Evolutionary conservation across 2,113 vertebrate genomes (phyloP), one percentile per base, ranked within the genome.

Genomic region (Odobenus rosmarus): DNA sequence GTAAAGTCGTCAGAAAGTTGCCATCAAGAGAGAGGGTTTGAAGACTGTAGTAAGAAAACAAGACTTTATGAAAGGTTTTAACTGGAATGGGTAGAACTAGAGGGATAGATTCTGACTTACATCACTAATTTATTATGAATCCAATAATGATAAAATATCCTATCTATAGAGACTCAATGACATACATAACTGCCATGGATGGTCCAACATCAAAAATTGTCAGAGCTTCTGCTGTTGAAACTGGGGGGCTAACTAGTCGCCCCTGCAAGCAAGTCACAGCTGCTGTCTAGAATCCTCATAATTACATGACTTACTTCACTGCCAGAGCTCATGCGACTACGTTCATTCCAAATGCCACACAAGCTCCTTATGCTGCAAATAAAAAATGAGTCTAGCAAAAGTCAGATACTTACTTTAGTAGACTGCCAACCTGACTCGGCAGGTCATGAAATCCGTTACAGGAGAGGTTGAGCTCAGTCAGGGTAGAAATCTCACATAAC

Each of bases 11-110:
- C 95, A 99, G 98, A 96, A 98, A 99, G 98, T 99, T 99, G 95
- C 99, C 99, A 98, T 99, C 99, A 97, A 99, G 99, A 98, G 98
- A 99, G 95, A 99, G 99, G 0, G 98, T 99, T 98, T 99, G 99
- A 95, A 99, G 98, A 98, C 99, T 99, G 84, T 16, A 80, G 36
- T 0, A 77, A 95, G 19, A 72, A 93, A 98, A 96, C 87, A 96
- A 92, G n/a, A 71, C 28, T 53, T 69, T 39, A 88, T 77, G 46
- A 87, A 96, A 89, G 4, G 31, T 82, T 93, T 96, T 46, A 55
- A 72, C 8, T 87, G 42, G 81, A 94, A 95, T 61, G 26, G 19
- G 85, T 1, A 84, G 26, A 94, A 85, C 23, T 85, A 80, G 23
- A 88, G 87, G 55, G 64, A 88, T 18, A 46, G 53, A 71, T 76